phyloP scores from a whole-genome alignment of 2,888 invertebrate genomes.

The Lycophotia porphyrea region DNA sequence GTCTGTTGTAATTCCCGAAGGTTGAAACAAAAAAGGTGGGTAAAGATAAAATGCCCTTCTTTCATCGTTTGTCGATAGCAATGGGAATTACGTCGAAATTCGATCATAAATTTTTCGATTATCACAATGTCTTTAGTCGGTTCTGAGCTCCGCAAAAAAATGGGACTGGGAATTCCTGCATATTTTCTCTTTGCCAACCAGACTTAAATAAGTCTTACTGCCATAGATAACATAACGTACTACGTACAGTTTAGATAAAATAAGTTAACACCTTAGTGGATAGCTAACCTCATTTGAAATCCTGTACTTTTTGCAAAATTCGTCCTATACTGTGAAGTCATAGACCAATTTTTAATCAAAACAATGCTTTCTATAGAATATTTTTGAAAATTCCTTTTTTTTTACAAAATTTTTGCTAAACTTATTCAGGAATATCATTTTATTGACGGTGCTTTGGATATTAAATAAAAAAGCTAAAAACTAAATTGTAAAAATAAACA shows the following conservation, averaged over 20 bases:
- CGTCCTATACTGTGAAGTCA: constrained; percentile 49
- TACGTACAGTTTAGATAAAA: background rate
- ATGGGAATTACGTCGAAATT: constrained; percentile 16
- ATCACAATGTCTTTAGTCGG: background rate
- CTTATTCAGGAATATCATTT: constrained; percentile 59
- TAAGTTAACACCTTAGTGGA: constrained; percentile 19
- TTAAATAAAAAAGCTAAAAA: constrained; percentile 56
- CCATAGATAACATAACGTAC: background rate
- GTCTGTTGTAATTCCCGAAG: constrained; percentile 27
- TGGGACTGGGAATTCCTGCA: background rate
- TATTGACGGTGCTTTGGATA: constrained; percentile 65
- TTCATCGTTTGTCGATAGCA: constrained; percentile 8
- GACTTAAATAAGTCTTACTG: background rate
- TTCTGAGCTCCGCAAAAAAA: background rate
- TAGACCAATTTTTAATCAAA: constrained; percentile 66
- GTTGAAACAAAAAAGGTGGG: constrained; percentile 21
- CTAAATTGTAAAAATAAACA: constrained; percentile 67
- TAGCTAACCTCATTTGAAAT: constrained; percentile 31
- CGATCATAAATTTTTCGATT: background rate
- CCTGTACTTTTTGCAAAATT: constrained; percentile 43
- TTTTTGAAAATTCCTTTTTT: constrained; percentile 27
- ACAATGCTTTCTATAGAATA: constrained; percentile 43
- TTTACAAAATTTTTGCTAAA: constrained; percentile 23
- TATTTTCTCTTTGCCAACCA: background rate
- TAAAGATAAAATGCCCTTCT: constrained; percentile 10